Percentiles rank a stretch among this genome's conserved stretches.
Conservation (phyloP, 2,113 vertebrate species). For the Trogon melanurus region DNA sequence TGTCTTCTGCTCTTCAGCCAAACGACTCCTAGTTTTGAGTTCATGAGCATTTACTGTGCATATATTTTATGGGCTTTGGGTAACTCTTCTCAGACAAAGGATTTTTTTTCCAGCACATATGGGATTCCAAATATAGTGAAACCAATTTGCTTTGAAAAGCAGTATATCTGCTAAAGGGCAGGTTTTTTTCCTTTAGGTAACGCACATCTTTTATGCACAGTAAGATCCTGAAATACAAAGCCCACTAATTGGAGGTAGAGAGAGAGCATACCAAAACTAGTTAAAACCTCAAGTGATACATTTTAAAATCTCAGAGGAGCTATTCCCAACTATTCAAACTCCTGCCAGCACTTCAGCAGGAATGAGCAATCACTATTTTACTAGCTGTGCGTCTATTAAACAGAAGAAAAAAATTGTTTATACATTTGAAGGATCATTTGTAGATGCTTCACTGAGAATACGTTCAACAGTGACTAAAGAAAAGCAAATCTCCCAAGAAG, state of each 20-base stretch:
- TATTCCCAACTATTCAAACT: neutral
- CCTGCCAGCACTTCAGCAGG: neutral
- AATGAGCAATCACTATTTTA: neutral
- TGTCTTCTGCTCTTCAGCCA: neutral
- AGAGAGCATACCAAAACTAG: neutral
- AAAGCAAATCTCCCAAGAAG: neutral
- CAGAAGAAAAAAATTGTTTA: neutral
- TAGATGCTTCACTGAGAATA: neutral
- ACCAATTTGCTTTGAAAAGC: constrained; percentile 61
- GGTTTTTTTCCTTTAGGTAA: constrained; percentile 71
- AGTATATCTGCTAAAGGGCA: constrained; percentile 71
- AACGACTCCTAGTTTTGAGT: neutral
- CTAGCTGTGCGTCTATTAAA: neutral
- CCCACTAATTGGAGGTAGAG: neutral
- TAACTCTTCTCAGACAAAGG: constrained; percentile 21
- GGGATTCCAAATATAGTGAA: constrained; percentile 47
- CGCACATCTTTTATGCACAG: constrained; percentile 56
- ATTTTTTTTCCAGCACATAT: constrained; percentile 35
- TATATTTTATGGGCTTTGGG: neutral
- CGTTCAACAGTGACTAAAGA: neutral
- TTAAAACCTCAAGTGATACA: neutral
- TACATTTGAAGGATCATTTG: neutral
- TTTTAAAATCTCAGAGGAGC: neutral
- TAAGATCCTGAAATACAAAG: constrained; percentile 60
- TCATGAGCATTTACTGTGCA: neutral